Evolutionary conservation across 92 coral and sea anemone species (phyloP).

Genomic region (Actinernus sp.): DNA sequence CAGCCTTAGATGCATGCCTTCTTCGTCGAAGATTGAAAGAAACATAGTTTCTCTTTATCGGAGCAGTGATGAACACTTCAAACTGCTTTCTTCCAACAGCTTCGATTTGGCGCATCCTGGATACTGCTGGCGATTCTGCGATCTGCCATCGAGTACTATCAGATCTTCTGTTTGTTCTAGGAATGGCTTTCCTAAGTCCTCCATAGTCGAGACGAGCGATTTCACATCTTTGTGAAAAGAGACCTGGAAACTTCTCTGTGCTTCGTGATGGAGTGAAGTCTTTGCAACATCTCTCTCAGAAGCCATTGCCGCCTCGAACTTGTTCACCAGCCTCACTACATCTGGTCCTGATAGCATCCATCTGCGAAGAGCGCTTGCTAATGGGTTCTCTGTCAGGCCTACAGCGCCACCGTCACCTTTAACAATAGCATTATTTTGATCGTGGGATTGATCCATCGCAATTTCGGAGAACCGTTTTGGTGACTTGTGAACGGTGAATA

Average conservation of each 20-base stretch:
- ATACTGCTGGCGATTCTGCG: slow-evolving; percentile 27
- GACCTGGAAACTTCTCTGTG: no score
- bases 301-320: no score
- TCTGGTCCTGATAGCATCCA: slow-evolving; percentile 65
- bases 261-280: slow-evolving; percentile 47
- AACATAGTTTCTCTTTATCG: slow-evolving; percentile 62
- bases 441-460: slow-evolving; percentile 53
- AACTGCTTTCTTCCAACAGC: no score
- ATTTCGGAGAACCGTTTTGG: no score
- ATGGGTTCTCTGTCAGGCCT: no score
- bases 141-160: slow-evolving; percentile 41
- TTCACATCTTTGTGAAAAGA: slow-evolving; percentile 42
- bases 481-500: no score
- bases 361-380: no score
- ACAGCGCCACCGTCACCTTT: no score
- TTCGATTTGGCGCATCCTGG: slow-evolving; percentile 21
- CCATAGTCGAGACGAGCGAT: slow-evolving; percentile 25
- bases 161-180: slow-evolving; percentile 47
- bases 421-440: slow-evolving; percentile 39
- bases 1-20: slow-evolving; percentile 31
- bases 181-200: no score
- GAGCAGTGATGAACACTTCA: no score
- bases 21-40: slow-evolving; percentile 49
- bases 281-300: slow-evolving; percentile 1
- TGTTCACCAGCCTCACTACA: slow-evolving; percentile 57